phyloP scores from a whole-genome alignment of 2,888 invertebrate genomes.

The Reticulitermes lucifugus region DNA sequence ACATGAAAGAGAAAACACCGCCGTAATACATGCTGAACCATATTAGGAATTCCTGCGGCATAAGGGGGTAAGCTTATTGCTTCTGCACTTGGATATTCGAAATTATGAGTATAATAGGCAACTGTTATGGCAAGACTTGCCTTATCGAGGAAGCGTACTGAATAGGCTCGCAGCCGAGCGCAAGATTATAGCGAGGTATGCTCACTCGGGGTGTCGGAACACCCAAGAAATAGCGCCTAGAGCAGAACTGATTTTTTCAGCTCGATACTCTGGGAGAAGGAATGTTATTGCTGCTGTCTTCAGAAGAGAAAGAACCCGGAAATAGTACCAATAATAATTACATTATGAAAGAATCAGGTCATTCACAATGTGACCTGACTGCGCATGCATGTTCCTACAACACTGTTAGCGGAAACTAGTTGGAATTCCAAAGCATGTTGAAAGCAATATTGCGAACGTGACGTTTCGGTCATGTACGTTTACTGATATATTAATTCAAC shows the following conservation, averaged over 20 bases:
- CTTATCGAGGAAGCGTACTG: neutral
- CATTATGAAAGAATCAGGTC: neutral
- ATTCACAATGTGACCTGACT: neutral
- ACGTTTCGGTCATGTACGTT: too few species aligned
- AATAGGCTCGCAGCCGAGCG: neutral
- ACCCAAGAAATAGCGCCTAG: neutral
- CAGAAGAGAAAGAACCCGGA: neutral
- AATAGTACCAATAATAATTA: neutral
- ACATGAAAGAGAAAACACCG: too few species aligned
- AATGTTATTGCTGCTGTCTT: neutral
- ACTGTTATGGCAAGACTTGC: neutral
- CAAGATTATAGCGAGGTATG: neutral
- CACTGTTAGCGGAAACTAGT: too few species aligned
- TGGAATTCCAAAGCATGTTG: too few species aligned
- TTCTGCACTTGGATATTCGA: neutral
- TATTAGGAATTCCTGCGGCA: neutral
- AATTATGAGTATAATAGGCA: neutral
- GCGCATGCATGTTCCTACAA: too few species aligned
- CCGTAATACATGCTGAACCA: too few species aligned
- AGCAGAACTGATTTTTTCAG: neutral
- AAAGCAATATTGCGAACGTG: too few species aligned
- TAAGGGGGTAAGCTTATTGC: neutral
- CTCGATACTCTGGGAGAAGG: neutral
- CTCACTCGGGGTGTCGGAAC: neutral
- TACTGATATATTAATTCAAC: too few species aligned